phyloP scores from a whole-genome alignment of 2,113 vertebrate species.

The Tyto alba region DNA sequence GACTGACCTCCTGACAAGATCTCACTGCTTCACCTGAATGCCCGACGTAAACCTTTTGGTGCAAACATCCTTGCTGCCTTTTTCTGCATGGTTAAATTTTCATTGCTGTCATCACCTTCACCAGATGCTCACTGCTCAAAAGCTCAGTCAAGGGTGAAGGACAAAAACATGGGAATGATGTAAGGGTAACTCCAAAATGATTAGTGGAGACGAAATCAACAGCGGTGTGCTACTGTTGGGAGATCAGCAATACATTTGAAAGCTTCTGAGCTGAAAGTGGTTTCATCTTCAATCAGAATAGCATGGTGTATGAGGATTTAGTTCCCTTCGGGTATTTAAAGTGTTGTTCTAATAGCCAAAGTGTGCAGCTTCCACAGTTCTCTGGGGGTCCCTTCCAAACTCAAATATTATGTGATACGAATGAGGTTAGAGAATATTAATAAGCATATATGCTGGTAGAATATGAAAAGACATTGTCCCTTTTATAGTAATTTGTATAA shows the following conservation, averaged over 20 bases:
- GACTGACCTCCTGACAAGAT: not conserved
- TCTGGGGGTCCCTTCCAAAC: not conserved
- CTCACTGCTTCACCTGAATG: not conserved
- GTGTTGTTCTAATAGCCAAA: not conserved
- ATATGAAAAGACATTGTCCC: not conserved
- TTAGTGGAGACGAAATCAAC: not conserved
- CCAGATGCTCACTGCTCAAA: not conserved
- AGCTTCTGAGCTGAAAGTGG: not conserved
- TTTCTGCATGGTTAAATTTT: not conserved
- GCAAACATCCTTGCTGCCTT: not conserved
- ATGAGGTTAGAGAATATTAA: not conserved
- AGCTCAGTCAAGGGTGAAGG: not conserved
- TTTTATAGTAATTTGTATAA: not conserved
- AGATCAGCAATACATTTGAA: not conserved
- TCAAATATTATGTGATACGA: not conserved
- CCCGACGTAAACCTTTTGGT: not conserved
- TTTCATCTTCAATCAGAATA: not conserved
- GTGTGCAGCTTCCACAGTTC: not conserved
- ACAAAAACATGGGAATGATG: not conserved
- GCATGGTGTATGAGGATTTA: rapidly evolving
- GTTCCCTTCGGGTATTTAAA: not conserved
- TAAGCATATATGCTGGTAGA: not conserved
- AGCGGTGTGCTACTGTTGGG: not conserved
- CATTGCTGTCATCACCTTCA: not conserved
- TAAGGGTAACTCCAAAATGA: not conserved